Evolutionary conservation across 1,140 invertebrate genomes (phyloP).

Genomic region (Leptopilina clavipes): DNA sequence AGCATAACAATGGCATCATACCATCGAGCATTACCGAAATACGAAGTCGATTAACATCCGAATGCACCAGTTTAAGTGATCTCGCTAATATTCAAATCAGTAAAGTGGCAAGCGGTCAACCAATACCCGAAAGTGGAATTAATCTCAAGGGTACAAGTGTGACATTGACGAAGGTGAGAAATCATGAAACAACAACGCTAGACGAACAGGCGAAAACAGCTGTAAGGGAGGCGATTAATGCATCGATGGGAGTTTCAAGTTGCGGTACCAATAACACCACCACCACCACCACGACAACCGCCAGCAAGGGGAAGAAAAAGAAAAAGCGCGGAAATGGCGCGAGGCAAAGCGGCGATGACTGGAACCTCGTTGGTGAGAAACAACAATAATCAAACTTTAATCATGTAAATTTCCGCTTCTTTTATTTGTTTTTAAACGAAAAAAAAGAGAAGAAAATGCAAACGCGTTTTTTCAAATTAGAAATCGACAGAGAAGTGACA

Average conservation of each 20-base stretch:
- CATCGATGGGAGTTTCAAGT: constrained; percentile 51
- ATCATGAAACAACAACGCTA: constrained; percentile 43
- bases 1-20: constrained; percentile 60
- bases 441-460: not conserved
- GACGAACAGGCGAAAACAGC: constrained; percentile 53
- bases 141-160: constrained; percentile 72
- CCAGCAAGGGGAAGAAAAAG: constrained; percentile 73
- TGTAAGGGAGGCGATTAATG: constrained; percentile 61
- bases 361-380: constrained; percentile 77
- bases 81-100: constrained; percentile 72
- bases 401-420: constrained; percentile 62
- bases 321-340: constrained; percentile 72
- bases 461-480: not conserved
- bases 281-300: too few relatives aligned
- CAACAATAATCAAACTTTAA: constrained; percentile 66
- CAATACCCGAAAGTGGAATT: constrained; percentile 71
- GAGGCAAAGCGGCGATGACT: constrained; percentile 72
- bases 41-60: constrained; percentile 59
- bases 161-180: constrained; percentile 70
- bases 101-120: constrained; percentile 71
- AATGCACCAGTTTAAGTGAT: constrained; percentile 64
- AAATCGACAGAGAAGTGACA: constrained; percentile 28
- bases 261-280: constrained; percentile 49
- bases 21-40: constrained; percentile 66
- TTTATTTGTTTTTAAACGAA: constrained; percentile 48